phyloP scores from a whole-genome alignment of 2,888 invertebrate genomes.

The Alviniconcha strummeri region DNA sequence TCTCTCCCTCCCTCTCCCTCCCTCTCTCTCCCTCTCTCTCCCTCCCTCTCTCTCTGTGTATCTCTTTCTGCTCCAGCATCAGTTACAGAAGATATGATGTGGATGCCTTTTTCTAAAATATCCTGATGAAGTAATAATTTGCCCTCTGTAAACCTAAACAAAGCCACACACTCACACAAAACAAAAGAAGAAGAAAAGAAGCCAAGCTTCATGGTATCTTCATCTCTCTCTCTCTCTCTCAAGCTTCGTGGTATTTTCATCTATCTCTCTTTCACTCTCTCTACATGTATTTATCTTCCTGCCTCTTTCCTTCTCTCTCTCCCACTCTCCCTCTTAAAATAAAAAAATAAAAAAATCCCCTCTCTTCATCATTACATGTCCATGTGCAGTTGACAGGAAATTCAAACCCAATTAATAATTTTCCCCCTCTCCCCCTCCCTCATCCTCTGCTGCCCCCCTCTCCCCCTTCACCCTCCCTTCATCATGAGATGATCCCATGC shows the following conservation, averaged over 20 bases:
- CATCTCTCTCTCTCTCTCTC: neutral
- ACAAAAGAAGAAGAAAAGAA: too few species aligned
- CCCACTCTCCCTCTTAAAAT: neutral
- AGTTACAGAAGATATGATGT: neutral
- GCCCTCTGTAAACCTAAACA: too few species aligned
- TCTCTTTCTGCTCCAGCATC: neutral
- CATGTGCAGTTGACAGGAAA: too few species aligned
- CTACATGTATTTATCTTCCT: neutral
- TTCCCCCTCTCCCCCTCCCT: neutral
- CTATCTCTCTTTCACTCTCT: neutral
- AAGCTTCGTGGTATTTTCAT: neutral
- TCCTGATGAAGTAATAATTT: too few species aligned
- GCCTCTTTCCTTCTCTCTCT: neutral
- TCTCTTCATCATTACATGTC: too few species aligned
- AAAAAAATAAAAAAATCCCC: too few species aligned
- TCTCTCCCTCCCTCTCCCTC: neutral
- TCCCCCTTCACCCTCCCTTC: neutral
- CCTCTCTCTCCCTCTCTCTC: neutral
- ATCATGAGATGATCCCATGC: too few species aligned
- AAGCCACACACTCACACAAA: too few species aligned
- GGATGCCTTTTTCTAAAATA: too few species aligned
- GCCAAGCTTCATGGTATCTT: neutral
- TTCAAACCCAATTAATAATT: neutral
- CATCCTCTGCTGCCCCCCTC: neutral
- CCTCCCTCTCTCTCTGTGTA: neutral